Evolutionary conservation across 2,797 vertebrate genomes (phyloP), one percentile per base, ranked within the genome.

Genomic region (Xenops minutus): DNA sequence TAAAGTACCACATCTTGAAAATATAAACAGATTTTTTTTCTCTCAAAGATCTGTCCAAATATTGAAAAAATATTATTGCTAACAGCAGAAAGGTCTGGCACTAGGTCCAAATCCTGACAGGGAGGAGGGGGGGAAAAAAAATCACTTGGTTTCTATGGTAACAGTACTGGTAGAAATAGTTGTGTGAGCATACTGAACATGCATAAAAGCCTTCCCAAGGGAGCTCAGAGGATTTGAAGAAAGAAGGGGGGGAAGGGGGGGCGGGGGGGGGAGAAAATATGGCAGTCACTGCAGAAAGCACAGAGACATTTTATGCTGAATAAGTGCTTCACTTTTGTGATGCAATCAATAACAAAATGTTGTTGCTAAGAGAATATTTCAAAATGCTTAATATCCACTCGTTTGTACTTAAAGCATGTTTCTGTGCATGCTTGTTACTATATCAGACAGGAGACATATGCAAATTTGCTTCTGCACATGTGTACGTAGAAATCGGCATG

Each of bases 71-170:
- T 97, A 96, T 96, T 97, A 96, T 93, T 92, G 87, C 71, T 91
- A 97, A 72, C 90, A 95, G 95, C 90, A 87, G 95, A 96, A 88
- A 96, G 94, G 95, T 97, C 97, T 98, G 97, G 97, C 97, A 96
- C 85, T 20, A 68, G 93, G 88, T 97, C 95, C 92, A 97, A 95
- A 96, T 63, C 84, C 94, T 96, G 92, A 91, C 59, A 82, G 95
- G 86, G 89, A 92, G 89, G 88, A 71, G 72, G 87, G 71, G 72
- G 74, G 51, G 81, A 64, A 75, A 62, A 83, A 48, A 67, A 79
- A 79, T 88, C 95, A 69, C 86, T 67, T 48, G 88, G 98, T 99
- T 98, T 97, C 98, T 97, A 98, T 98, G 98, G 98, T 54, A 97
- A 99, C 98, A 4, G 89, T 96, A 95, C 95, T 97, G 95, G 97